A percentile compares a stretch with the other conserved stretches of the same genome.
Conservation (phyloP, 2,888 invertebrate species). For the Camponotus fellah region DNA sequence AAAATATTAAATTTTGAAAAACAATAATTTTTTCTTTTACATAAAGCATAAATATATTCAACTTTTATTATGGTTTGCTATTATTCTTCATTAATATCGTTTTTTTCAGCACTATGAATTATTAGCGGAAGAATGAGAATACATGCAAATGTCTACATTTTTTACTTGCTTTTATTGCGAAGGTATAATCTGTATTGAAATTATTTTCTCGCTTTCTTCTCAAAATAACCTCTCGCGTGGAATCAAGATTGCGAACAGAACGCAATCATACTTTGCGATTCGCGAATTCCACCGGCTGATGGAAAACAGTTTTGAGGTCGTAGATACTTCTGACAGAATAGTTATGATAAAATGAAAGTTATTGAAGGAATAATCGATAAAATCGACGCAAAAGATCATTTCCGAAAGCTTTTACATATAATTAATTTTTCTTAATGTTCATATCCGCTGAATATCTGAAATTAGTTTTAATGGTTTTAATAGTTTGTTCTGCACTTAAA, state of each 20-base stretch:
- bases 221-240: slow-evolving; percentile 21
- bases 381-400: not conserved
- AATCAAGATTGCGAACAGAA: slow-evolving; percentile 7
- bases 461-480: not conserved
- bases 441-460: not conserved
- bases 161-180: not conserved
- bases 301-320: slow-evolving; percentile 21
- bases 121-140: not conserved
- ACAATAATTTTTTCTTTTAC: not conserved
- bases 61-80: slow-evolving; percentile 1
- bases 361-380: not conserved
- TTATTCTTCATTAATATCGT: not conserved
- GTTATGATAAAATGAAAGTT: slow-evolving; percentile 24
- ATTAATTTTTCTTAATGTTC: slow-evolving; percentile 19
- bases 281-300: slow-evolving; percentile 11
- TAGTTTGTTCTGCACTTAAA: not conserved
- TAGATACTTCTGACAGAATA: not conserved
- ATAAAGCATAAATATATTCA: not conserved
- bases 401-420: not conserved
- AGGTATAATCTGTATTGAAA: not conserved
- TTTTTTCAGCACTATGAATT: not conserved
- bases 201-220: not conserved
- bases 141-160: not conserved
- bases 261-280: slow-evolving; percentile 28
- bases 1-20: not conserved